A percentile compares a stretch with the other conserved stretches of the same genome.
Evolutionary conservation across 2,797 vertebrate species (phyloP).

Genomic region (Lacerta agilis): DNA sequence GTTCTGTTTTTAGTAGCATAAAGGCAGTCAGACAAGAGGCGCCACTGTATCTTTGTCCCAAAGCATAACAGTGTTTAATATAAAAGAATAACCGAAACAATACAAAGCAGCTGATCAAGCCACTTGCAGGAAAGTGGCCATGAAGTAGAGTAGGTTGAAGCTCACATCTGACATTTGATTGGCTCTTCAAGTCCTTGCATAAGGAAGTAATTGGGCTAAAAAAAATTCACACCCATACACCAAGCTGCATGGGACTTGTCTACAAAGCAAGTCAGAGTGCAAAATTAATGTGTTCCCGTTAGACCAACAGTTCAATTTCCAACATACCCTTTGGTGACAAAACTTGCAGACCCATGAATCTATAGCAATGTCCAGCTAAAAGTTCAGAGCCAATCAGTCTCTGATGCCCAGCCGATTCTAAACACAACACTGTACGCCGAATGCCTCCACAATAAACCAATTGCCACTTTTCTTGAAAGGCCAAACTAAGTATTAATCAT

Average conservation of each 20-base stretch:
- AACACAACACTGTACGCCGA: background rate
- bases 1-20: slow-evolving; percentile 64
- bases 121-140: slow-evolving; percentile 19
- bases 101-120: slow-evolving; percentile 51
- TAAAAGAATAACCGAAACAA: slow-evolving; percentile 58
- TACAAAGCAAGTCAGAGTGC: background rate
- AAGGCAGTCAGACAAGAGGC: slow-evolving; percentile 63
- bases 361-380: background rate
- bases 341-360: background rate
- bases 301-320: slow-evolving; percentile 7
- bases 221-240: background rate
- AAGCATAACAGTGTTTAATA: slow-evolving; percentile 60
- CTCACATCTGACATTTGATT: background rate
- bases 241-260: slow-evolving; percentile 4
- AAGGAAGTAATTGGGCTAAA: slow-evolving; percentile 6
- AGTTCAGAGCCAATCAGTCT: background rate
- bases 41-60: slow-evolving; percentile 64
- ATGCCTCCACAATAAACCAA: background rate
- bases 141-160: slow-evolving; percentile 24
- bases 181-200: slow-evolving; percentile 11
- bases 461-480: background rate
- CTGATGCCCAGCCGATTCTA: background rate
- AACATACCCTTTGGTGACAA: slow-evolving; percentile 12
- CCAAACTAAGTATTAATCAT: background rate
- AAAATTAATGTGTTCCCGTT: background rate